Conservation (phyloP, 2,888 invertebrate genomes). For the Limnephilus lunatus region DNA sequence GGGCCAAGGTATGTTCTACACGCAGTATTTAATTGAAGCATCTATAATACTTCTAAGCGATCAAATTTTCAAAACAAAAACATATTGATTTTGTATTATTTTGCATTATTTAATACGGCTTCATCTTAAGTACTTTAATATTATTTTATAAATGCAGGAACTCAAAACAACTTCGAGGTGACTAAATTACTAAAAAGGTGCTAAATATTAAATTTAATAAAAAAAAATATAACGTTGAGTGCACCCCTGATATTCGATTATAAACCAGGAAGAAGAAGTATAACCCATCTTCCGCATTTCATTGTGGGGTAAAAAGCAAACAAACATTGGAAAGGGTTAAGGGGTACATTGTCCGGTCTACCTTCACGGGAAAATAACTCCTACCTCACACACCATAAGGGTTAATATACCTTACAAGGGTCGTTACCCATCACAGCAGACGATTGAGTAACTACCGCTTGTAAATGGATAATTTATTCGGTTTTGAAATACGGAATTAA, state of each 20-base stretch:
- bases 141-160: background rate
- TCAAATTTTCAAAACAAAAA: too few species aligned
- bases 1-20: too few species aligned
- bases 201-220: too few species aligned
- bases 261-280: conserved; percentile 65
- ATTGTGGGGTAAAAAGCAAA: conserved; percentile 56
- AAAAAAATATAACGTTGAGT: background rate
- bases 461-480: background rate
- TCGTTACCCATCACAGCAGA: background rate
- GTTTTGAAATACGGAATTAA: background rate
- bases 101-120: too few species aligned
- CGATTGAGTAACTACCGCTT: background rate
- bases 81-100: too few species aligned
- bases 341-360: conserved; percentile 6
- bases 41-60: too few species aligned
- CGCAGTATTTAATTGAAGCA: too few species aligned
- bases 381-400: background rate
- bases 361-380: background rate
- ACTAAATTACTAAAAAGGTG: too few species aligned
- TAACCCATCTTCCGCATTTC: conserved; percentile 64
- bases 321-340: conserved; percentile 60
- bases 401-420: background rate
- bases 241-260: conserved; percentile 26
- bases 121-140: background rate
- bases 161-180: too few species aligned